Evolutionary conservation across 92 coral and sea anemone genomes (phyloP).

Genomic region (Palythoa caribaeorum): DNA sequence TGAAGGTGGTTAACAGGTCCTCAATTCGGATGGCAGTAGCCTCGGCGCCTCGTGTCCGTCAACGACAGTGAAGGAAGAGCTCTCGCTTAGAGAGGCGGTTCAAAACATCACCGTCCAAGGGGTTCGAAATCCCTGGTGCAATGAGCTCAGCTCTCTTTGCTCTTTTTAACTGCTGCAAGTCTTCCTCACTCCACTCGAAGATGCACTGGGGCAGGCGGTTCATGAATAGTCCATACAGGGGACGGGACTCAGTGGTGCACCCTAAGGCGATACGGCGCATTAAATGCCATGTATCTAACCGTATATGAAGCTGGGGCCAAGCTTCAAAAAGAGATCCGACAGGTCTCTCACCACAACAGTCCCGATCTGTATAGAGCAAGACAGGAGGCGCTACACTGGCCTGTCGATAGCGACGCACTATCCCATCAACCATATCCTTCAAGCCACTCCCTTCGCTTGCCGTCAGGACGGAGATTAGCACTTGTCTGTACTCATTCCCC

Average conservation of each 20-base stretch:
- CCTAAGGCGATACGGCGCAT: slow-evolving; percentile 43
- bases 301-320: neutral
- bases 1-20: neutral
- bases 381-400: neutral
- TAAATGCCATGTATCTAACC: slow-evolving; percentile 26
- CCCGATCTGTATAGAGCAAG: neutral
- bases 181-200: no score
- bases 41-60: no score
- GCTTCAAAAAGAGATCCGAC: neutral
- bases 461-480: no score
- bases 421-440: neutral
- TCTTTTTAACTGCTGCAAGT: neutral
- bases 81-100: no score
- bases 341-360: neutral
- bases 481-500: no score
- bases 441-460: neutral
- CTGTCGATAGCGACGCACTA: neutral
- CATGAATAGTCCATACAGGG: slow-evolving; percentile 23
- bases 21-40: neutral
- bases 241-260: slow-evolving; percentile 23
- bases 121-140: no score
- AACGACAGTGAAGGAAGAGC: no score
- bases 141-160: no score
- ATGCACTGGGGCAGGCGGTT: slow-evolving; percentile 5
- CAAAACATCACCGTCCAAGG: no score